Conservation (phyloP, 2,888 invertebrate genomes). For the Thymelicus sylvestris region DNA sequence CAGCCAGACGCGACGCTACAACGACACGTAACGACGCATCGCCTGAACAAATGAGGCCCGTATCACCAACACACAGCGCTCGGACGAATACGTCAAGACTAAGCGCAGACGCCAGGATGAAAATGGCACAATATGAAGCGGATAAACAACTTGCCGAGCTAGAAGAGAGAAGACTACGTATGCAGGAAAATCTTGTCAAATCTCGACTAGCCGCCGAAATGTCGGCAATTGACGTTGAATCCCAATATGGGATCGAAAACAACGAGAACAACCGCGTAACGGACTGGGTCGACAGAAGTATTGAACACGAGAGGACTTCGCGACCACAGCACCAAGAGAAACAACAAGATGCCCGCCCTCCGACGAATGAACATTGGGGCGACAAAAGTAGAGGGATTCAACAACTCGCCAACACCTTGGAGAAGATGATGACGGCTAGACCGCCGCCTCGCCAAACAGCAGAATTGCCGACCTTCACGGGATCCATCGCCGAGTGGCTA, state of each 20-base stretch:
- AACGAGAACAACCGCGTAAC: too few species aligned
- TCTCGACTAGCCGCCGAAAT: not conserved
- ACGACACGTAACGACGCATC: too few species aligned
- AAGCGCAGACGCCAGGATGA: not conserved
- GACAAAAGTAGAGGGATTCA: not conserved
- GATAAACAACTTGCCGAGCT: not conserved
- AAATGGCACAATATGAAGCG: not conserved
- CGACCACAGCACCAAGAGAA: not conserved
- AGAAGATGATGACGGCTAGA: not conserved
- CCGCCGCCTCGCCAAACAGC: not conserved
- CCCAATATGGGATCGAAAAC: too few species aligned
- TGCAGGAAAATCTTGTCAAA: too few species aligned
- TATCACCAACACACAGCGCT: not conserved
- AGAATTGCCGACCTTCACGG: not conserved
- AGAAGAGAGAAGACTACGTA: not conserved
- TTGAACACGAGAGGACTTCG: not conserved
- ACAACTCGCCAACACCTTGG: not conserved
- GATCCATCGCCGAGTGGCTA: not conserved
- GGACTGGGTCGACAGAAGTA: constrained; percentile 11
- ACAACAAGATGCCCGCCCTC: not conserved
- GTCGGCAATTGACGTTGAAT: not conserved
- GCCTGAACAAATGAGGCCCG: too few species aligned
- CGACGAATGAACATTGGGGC: constrained; percentile 4
- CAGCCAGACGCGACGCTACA: too few species aligned
- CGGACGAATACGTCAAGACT: not conserved